Evolutionary conservation across 2,797 vertebrate genomes (phyloP), one percentile per base, ranked within the genome.

Genomic region (Aratinga solstitialis): DNA sequence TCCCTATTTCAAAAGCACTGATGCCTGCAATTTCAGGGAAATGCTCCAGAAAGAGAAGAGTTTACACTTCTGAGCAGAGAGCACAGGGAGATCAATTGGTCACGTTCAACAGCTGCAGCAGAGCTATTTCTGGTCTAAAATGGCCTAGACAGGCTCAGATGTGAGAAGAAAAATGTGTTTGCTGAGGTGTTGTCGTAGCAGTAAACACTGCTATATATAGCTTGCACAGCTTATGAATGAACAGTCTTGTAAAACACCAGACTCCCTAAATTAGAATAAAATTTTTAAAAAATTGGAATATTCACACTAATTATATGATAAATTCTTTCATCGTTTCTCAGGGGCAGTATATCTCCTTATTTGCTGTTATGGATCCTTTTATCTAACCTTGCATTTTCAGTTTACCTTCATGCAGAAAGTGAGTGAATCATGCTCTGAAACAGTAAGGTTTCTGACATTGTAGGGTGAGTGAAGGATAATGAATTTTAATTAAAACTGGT

Each of bases 51-150:
- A 94, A 89, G 79, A 74, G 71, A 88, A 27, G 32, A 67, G n/a
- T 50, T 71, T 95, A 77, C 58, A 51, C 26, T 95, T 85, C 59
- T 87, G 73, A 93, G 54, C n/a, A 2, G 17, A 40, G 51, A 76
- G 43, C 72, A 59, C 0, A 3, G 68, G 84, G 84, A 47, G 76
- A 89, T 10, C 50, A 95, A 94, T 58, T 75, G 87, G 68, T 94
- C 86, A 96, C 2, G 0, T 95, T 88, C 77, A 93, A 58, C 74
- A 95, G 87, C 90, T 94, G 87, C 94, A 94, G 69, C 22, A 84
- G 69, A 89, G 34, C 78, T 95, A 95, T 96, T 94, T 95, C 87
- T 89, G 80, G 53, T 56, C 42, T 78, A 76, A 96, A 96, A 93
- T 56, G 8, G 32, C 45, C 56, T 75, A 96, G 93, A 93, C 22